Percentiles rank a stretch among this genome's conserved stretches.
Evolutionary conservation across 23 tunicate species (phyloP).

Genomic region (Styela plicata): DNA sequence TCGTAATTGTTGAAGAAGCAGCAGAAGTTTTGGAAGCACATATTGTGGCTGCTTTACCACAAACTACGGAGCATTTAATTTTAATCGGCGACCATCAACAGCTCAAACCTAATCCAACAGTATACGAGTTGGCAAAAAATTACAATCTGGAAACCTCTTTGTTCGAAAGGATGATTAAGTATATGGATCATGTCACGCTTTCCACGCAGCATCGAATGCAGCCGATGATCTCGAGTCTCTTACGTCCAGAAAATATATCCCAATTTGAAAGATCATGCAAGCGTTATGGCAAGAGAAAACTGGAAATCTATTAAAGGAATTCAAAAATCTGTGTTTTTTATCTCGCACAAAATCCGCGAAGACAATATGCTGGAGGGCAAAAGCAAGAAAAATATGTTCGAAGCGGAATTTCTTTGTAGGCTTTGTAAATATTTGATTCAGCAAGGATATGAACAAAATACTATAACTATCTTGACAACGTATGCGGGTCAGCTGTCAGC

Average conservation of each 20-base stretch:
- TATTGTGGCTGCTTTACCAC: neutral
- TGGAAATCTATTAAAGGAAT: neutral
- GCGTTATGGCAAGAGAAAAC: neutral
- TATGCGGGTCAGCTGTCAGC: constrained; percentile 31
- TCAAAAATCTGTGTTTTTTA: constrained; percentile 1
- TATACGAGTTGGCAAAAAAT: constrained; percentile 5
- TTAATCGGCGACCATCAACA: constrained; percentile 9
- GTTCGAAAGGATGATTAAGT: constrained; percentile 11
- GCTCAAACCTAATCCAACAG: neutral
- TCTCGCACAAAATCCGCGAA: constrained; percentile 11
- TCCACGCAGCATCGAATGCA: constrained; percentile 21
- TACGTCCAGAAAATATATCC: constrained; percentile 18
- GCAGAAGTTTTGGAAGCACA: constrained; percentile 16
- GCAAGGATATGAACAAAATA: constrained; percentile 4
- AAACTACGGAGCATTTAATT: neutral
- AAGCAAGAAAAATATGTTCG: neutral
- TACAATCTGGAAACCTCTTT: neutral
- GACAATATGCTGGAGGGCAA: constrained; percentile 11
- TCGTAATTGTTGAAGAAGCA: constrained; percentile 6
- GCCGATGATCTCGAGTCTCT: constrained; percentile 16
- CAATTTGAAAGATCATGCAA: constrained; percentile 6
- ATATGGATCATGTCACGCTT: constrained; percentile 9
- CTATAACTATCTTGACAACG: constrained; percentile 18
- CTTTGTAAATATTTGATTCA: constrained; percentile 7
- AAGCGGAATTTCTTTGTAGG: neutral